These are phyloP conservation scores for Drosophila quinaria DNA, from an alignment of 2,888 invertebrate species.

Conservation along the genomic window DNA sequence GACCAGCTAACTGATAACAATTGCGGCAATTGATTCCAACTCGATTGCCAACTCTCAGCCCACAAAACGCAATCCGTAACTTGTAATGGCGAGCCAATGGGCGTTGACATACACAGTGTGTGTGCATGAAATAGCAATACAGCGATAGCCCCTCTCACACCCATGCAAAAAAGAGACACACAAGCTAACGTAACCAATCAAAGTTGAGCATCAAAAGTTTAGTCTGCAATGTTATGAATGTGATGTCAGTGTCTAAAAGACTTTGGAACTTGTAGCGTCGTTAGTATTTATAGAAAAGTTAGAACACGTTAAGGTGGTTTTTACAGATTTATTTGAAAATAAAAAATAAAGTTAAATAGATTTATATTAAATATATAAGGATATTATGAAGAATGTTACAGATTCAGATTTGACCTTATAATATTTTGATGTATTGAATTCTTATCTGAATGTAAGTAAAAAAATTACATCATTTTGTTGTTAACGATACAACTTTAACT, in stretches of 20 bases:
- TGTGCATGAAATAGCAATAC: conserved; percentile 3
- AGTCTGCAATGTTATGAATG: neutral
- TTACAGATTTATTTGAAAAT: too few species aligned
- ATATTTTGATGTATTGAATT: too few species aligned
- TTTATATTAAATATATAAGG: too few species aligned
- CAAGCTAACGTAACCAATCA: conserved; percentile 36
- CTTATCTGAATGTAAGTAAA: too few species aligned
- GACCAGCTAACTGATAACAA: conserved; percentile 58
- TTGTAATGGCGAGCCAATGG: conserved; percentile 42
- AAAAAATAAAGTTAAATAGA: too few species aligned
- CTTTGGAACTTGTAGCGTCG: neutral
- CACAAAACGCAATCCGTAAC: conserved; percentile 25
- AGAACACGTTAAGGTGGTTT: too few species aligned
- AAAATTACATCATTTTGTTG: too few species aligned
- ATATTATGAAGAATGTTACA: too few species aligned
- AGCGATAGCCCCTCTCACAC: neutral
- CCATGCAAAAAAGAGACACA: conserved; percentile 12
- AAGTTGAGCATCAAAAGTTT: conserved; percentile 9
- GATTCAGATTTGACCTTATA: too few species aligned
- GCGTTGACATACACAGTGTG: conserved; percentile 49
- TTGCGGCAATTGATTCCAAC: conserved; percentile 70
- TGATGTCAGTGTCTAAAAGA: neutral
- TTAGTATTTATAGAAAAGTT: too few species aligned
- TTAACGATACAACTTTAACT: too few species aligned
- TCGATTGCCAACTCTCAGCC: conserved; percentile 39